A percentile compares a stretch with the other conserved stretches of the same genome.
Evolutionary conservation across 2,113 vertebrate genomes (phyloP).

Genomic region (Corythornis madagascariensis): DNA sequence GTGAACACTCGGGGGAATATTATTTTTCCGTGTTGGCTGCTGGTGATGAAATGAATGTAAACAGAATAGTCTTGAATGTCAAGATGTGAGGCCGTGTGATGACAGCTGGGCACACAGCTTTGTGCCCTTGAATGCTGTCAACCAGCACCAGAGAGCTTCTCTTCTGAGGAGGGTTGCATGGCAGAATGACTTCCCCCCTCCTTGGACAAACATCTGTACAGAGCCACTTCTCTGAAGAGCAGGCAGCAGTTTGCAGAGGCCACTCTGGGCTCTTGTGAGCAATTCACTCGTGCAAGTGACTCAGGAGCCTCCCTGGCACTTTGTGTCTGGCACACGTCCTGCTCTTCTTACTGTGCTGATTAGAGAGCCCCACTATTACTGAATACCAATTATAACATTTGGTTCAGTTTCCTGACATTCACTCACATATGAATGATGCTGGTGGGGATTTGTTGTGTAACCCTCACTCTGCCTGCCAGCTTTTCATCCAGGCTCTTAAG

Average conservation of each 20-base stretch:
- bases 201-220: not conserved
- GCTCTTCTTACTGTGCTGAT: constrained; percentile 48
- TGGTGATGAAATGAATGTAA: not conserved
- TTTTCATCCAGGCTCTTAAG: not conserved
- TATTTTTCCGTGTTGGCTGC: not conserved
- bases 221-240: not conserved
- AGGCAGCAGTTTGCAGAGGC: not conserved
- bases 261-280: not conserved
- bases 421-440: constrained; percentile 18
- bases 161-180: not conserved
- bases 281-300: constrained; percentile 27
- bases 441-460: constrained; percentile 1
- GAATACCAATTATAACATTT: constrained; percentile 29
- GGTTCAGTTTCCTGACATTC: constrained; percentile 8
- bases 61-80: not conserved
- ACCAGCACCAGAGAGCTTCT: not conserved
- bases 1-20: not conserved
- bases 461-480: not conserved
- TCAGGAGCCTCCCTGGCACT: not conserved
- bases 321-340: constrained; percentile 22
- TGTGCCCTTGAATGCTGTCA: not conserved
- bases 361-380: constrained; percentile 30
- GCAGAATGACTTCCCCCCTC: not conserved
- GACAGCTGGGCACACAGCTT: not conserved
- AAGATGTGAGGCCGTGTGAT: not conserved